Evolutionary conservation across 2,113 vertebrate genomes (phyloP).

Genomic region (Spermophilus dauricus): DNA sequence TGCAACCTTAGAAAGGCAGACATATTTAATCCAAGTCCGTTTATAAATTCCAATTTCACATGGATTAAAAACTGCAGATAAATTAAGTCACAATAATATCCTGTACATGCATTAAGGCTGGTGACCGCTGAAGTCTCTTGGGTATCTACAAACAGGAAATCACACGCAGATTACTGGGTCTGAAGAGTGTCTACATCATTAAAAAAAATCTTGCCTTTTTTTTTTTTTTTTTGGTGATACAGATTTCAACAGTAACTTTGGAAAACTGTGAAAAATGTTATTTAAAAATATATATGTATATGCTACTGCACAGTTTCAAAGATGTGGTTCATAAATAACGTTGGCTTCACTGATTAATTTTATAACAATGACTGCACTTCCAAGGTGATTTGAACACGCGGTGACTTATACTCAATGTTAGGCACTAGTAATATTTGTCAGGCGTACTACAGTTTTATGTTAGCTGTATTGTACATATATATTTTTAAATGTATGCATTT

Average conservation of each 20-base stretch:
- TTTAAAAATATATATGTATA: constrained; percentile 88
- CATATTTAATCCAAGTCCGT: constrained; percentile 85
- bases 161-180: constrained; percentile 84
- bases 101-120: constrained; percentile 88
- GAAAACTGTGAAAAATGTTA: constrained; percentile 86
- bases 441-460: constrained; percentile 84
- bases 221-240: constrained; percentile 84
- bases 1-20: constrained; percentile 85
- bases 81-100: constrained; percentile 86
- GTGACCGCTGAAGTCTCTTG: constrained; percentile 86
- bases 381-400: constrained; percentile 82
- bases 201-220: constrained; percentile 84
- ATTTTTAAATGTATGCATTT: constrained; percentile 85
- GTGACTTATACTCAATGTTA: constrained; percentile 82
- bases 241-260: constrained; percentile 85
- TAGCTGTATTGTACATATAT: constrained; percentile 88
- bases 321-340: constrained; percentile 87
- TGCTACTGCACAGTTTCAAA: constrained; percentile 87
- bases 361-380: constrained; percentile 86
- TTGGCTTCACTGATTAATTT: constrained; percentile 86
- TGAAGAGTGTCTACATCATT: constrained; percentile 82
- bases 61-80: constrained; percentile 88
- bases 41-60: constrained; percentile 87
- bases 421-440: constrained; percentile 88
- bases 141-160: constrained; percentile 84